These are phyloP conservation scores for Rhombomys opimus DNA, from an alignment of 2,113 vertebrate genomes.

Conservation along the genomic window DNA sequence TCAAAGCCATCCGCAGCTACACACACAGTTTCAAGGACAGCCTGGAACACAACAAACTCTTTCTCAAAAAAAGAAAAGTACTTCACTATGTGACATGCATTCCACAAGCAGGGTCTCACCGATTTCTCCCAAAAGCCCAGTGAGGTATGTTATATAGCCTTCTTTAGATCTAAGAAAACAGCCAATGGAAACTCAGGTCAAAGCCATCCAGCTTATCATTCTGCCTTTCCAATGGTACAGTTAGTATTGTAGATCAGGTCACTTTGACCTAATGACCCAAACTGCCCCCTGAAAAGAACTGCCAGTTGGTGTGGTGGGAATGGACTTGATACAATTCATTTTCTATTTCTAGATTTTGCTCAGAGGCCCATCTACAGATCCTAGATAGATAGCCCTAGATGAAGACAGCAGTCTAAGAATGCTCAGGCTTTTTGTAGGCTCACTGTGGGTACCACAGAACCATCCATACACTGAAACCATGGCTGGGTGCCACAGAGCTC, in stretches of 20 bases:
- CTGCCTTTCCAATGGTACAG: background rate
- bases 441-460: background rate
- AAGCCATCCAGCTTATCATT: background rate
- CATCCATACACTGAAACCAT: too few relatives aligned
- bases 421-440: background rate
- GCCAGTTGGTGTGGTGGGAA: background rate
- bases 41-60: background rate
- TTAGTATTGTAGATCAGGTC: background rate
- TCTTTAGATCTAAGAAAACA: conserved; percentile 35
- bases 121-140: background rate
- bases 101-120: background rate
- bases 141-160: background rate
- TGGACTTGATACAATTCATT: background rate
- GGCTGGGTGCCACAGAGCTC: background rate
- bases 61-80: background rate
- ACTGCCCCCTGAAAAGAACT: background rate
- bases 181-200: background rate
- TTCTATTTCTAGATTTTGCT: conserved; percentile 31
- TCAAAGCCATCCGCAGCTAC: background rate
- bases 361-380: background rate
- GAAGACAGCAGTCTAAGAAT: background rate
- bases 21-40: background rate
- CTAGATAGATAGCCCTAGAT: background rate
- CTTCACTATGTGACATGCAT: background rate
- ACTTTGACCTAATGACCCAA: background rate